Evolutionary conservation across 2,888 invertebrate genomes (phyloP).

Genomic region (Perizoma affinitatum): DNA sequence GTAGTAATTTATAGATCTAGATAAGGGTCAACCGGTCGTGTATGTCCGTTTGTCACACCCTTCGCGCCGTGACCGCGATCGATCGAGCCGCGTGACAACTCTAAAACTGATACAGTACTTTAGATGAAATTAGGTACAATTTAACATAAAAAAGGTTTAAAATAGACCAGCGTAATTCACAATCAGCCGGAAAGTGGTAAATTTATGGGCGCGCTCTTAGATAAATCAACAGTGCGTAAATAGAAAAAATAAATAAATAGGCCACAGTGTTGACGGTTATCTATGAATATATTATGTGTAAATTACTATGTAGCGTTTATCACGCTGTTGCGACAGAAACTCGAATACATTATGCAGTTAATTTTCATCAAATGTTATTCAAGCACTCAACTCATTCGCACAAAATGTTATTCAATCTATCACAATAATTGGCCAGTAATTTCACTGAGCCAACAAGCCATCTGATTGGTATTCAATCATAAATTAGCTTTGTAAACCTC

Average conservation of each 20-base stretch:
- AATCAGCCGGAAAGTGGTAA: conserved; percentile 26
- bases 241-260: conserved; percentile 27
- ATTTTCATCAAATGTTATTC: conserved; percentile 8
- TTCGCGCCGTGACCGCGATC: conserved; percentile 31
- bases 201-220: conserved; percentile 23
- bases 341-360: conserved; percentile 17
- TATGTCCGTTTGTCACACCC: conserved; percentile 41
- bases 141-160: conserved; percentile 31
- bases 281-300: conserved; percentile 31
- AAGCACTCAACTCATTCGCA: neutral
- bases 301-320: conserved; percentile 28
- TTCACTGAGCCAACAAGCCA: neutral
- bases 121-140: conserved; percentile 42
- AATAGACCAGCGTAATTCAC: conserved; percentile 23
- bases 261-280: conserved; percentile 26
- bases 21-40: conserved; percentile 46
- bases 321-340: conserved; percentile 21
- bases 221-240: conserved; percentile 34
- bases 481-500: conserved; percentile 10
- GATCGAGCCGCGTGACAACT: conserved; percentile 33
- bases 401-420: neutral
- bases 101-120: conserved; percentile 35
- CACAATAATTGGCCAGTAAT: neutral
- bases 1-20: conserved; percentile 60
- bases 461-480: conserved; percentile 2